Base-by-base conservation (phyloP, 2,113 vertebrate genomes). In the Tychaedon coryphoeus region DNA sequence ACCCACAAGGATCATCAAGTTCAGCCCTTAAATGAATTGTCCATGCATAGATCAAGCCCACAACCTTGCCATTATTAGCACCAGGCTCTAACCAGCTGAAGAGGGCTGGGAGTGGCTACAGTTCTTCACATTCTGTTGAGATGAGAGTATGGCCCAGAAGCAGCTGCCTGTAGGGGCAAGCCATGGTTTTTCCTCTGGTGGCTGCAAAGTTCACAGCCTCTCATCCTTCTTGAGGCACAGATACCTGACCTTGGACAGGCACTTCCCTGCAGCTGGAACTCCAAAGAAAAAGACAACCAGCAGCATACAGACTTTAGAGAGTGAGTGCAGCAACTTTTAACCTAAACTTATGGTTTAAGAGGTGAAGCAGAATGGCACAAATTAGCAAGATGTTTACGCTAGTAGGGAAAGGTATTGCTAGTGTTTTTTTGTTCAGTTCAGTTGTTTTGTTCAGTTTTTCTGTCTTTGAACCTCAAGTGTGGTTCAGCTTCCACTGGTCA, bases 131-230 rank as follows among this genome's bases (percentile, higher is more conserved):
- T 74, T 61, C 54, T 38, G 0, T 0, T 25, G 48, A 83, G 64
- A 62, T 11, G 34, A 66, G 57, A 20, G 36, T 15, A 81, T 64
- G 56, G 56, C 23, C 65, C 8, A 8, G 60, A 47, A 86, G 62
- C 8, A 14, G 62, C 1, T 64, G 31, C 26, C 53, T 69, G 50
- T 60, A 11, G 33, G 61, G 19, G 42, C 14, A 42, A 60, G 16
- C 12, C 19, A 28, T 8, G 15, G 8, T 50, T 75, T 67, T 36
- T 47, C 58, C 45, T 85, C 62, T 45, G 38, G 19, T 0, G 2
- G 57, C 56, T 58, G 15, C 0, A 0, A 40, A 28, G n/a, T 47
- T 76, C 4, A 5, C 1, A 13, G 81, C 71, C 71, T 79, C 0
- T 0, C 0, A 4, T 57, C n/a, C 67, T 67, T 34, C 84, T 26